A percentile compares a stretch with the other conserved stretches of the same genome.
Conservation (phyloP, 2,113 vertebrate species). For the Callipepla californica region DNA sequence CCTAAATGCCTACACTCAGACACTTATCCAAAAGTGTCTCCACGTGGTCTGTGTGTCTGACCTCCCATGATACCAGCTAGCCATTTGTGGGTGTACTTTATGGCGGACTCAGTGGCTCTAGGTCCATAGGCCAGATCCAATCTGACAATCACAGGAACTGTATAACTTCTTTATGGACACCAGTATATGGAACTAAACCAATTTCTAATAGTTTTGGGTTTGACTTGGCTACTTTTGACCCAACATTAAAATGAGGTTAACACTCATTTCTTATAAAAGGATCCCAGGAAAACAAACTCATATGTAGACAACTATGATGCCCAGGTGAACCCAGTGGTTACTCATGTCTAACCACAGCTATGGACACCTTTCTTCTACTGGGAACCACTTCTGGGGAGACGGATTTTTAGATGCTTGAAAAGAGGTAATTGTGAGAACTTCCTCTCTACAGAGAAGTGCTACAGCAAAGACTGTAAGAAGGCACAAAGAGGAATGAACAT, state of each 20-base stretch:
- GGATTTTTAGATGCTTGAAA: neutral
- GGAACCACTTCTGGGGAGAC: neutral
- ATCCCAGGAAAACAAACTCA: neutral
- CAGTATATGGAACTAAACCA: neutral
- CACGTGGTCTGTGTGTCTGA: neutral
- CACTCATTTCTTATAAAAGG: neutral
- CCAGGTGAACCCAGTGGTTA: neutral
- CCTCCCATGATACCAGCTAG: rapidly evolving
- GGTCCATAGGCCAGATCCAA: neutral
- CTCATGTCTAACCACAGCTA: neutral
- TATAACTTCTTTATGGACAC: neutral
- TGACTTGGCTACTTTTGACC: neutral
- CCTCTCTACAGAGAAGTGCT: neutral
- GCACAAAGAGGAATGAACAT: neutral
- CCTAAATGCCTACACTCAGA: neutral
- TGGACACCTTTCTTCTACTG: neutral
- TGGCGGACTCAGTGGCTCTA: neutral
- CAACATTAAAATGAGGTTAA: rapidly evolving
- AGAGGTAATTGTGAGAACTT: neutral
- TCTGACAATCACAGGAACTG: neutral
- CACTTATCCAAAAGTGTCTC: neutral
- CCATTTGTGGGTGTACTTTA: neutral
- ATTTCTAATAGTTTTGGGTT: neutral
- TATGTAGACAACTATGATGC: neutral
- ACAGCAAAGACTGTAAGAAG: neutral